phyloP scores from a whole-genome alignment of 2,797 vertebrate species.

The Microchirus variegatus region DNA sequence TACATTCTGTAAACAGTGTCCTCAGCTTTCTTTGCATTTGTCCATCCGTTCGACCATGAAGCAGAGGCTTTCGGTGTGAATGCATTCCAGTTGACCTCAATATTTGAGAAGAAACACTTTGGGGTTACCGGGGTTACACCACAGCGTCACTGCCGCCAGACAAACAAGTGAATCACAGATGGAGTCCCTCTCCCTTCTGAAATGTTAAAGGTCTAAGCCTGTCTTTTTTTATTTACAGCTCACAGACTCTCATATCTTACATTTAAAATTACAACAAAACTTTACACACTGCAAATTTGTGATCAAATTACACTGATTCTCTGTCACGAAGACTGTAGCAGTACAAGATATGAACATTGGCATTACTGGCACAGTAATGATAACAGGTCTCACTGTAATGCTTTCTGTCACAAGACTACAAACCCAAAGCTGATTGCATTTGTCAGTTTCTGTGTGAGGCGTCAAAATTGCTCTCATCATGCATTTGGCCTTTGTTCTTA shows the following conservation, averaged over 20 bases:
- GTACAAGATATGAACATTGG: background rate
- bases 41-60: slow-evolving; percentile 57
- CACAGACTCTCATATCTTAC: slow-evolving; percentile 8
- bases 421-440: slow-evolving; percentile 10
- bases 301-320: background rate
- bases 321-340: background rate
- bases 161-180: slow-evolving; percentile 30
- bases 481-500: background rate
- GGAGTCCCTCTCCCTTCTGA: slow-evolving; percentile 40
- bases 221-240: slow-evolving; percentile 1
- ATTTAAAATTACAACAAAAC: background rate
- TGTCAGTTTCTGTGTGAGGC: slow-evolving; percentile 29
- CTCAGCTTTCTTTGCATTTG: slow-evolving; percentile 12
- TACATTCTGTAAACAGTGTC: slow-evolving; percentile 26
- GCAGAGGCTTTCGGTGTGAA: slow-evolving; percentile 53
- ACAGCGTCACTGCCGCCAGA: slow-evolving; percentile 38
- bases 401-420: slow-evolving; percentile 23
- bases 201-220: slow-evolving; percentile 32
- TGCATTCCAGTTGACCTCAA: slow-evolving; percentile 61
- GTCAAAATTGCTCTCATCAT: slow-evolving; percentile 25
- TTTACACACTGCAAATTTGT: background rate
- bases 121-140: slow-evolving; percentile 59
- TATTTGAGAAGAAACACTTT: slow-evolving; percentile 68
- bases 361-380: slow-evolving; percentile 1
- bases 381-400: slow-evolving; percentile 5